These are phyloP conservation scores for Petrolisthes cinctipes DNA, from an alignment of 2,888 invertebrate species.

Conservation along the genomic window DNA sequence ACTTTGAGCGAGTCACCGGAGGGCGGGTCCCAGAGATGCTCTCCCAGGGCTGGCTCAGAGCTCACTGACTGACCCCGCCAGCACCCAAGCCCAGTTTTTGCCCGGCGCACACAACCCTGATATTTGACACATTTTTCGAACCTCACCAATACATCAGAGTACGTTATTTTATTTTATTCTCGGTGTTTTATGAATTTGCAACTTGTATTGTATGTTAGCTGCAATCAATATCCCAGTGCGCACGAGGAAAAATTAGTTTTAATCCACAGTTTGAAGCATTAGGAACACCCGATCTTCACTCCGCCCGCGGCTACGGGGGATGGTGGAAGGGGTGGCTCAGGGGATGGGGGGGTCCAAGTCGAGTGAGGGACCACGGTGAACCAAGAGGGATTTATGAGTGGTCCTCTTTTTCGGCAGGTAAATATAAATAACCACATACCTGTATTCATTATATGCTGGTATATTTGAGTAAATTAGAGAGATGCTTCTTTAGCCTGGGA, in stretches of 20 bases:
- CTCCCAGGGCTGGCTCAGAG: conserved; percentile 50
- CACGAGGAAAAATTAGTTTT: conserved; percentile 22
- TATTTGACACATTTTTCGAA: conserved; percentile 36
- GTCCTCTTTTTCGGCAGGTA: neutral
- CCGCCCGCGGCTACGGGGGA: conserved; percentile 48
- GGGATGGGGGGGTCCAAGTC: conserved; percentile 5
- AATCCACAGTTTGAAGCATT: conserved; percentile 33
- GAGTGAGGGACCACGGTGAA: neutral
- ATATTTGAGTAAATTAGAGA: too few species aligned
- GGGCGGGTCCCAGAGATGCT: conserved; percentile 23
- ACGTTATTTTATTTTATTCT: conserved; percentile 33
- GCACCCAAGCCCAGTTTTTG: conserved; percentile 53
- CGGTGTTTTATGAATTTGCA: neutral
- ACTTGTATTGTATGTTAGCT: neutral
- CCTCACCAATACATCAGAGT: neutral
- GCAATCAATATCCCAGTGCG: neutral
- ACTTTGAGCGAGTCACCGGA: conserved; percentile 20
- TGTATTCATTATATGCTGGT: too few species aligned
- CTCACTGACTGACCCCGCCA: conserved; percentile 57
- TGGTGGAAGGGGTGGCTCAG: neutral
- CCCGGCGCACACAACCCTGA: conserved; percentile 32
- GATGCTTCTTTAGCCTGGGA: too few species aligned
- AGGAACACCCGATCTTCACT: conserved; percentile 41
- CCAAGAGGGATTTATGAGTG: conserved; percentile 16
- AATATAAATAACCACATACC: neutral